Base-by-base conservation (phyloP, 1,140 invertebrate species). In the Carcinoscorpius rotundicauda region DNA sequence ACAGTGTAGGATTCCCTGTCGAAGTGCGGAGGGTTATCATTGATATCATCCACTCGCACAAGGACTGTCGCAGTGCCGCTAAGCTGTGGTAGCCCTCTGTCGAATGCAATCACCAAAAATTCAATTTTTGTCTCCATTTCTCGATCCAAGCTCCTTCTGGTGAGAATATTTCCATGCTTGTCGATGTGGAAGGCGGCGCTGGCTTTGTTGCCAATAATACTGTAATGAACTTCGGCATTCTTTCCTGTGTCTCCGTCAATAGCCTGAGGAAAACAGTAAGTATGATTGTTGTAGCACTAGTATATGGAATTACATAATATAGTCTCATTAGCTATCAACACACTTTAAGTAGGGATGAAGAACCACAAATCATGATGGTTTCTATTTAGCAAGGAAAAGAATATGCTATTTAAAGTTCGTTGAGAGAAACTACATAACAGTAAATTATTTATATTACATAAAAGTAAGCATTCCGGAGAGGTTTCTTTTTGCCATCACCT, bases 171-270 rank as follows among this genome's bases (percentile, higher is more conserved):
- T 4, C 80, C 80, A 55, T 73, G 74, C 48, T 75, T 70, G 66
- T 80, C 75, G 56, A 81, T 77, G 5, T 65, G 57, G 68, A 81
- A 81, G 3, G 73, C 72, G 6, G 72, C 70, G 56, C 71, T 73
- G 9, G 69, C 71, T 49, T 72, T 66, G 48, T 73, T 72, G 10
- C 72, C 72, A 10, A 93, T 84, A 58, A 96, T 87, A 50, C 87
- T 86, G 75, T 98, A 98, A 51, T 84, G 84, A 49, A 98, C 89
- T 73, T 93, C 86, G 0, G 93, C 93, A 79, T 98, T 98, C 8
- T 93, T 83, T 9, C 94, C 94, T 49, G 87, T 85, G 75, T 98
- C 95, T 70, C 87, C 84, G n/a, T 94, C 96, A 0, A 87, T 89
- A 3, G 96, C 96, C 29, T 29, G 29, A 29, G 2, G 29, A 29